Base-by-base conservation (phyloP, 1,140 invertebrate genomes). In the Plodia interpunctella region DNA sequence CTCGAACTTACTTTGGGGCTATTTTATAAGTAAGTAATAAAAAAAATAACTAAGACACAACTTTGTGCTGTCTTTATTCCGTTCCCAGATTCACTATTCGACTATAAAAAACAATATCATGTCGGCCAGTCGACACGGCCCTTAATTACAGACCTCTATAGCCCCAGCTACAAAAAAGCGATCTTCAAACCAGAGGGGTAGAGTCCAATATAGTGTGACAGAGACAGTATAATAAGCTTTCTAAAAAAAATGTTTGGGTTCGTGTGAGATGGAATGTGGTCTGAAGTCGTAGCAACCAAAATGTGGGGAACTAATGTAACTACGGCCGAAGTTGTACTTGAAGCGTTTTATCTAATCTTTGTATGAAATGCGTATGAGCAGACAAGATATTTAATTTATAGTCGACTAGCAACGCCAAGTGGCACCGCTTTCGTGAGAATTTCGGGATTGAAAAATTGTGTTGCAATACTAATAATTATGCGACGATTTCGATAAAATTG, bases 61-160 rank as follows among this genome's bases (percentile, higher is more conserved):
- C 3, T 44, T 3, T 44, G n/a, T 44, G 2, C 38, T 2, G 1
- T 15, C 38, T 15, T 15, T 44, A 44, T 44, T 44, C 15, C 10
- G 38, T 44, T 15, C 2, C 74, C 69, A 70, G 75, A 74, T 74
- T 72, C 82, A 76, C 80, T 86, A 82, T 83, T 81, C 76, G 73
- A 59, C 72, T 69, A 83, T 83, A 87, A 84, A 82, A 86, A 86
- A 86, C 83, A 86, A 86, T 86, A 83, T 84, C 76, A 79, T 70
- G 72, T 76, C 65, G 65, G 72, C 67, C 63, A 62, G 54, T 63
- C 70, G 63, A 78, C 80, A 81, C 67, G 72, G 68, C 58, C 78
- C 81, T 82, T 87, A 84, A 87, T 87, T 87, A 84, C 75, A 71
- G 64, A 75, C 69, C 60, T 65, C 55, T 55, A 60, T 60, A 56